phyloP scores from a whole-genome alignment of 2,888 invertebrate genomes.

The Pocota personata region DNA sequence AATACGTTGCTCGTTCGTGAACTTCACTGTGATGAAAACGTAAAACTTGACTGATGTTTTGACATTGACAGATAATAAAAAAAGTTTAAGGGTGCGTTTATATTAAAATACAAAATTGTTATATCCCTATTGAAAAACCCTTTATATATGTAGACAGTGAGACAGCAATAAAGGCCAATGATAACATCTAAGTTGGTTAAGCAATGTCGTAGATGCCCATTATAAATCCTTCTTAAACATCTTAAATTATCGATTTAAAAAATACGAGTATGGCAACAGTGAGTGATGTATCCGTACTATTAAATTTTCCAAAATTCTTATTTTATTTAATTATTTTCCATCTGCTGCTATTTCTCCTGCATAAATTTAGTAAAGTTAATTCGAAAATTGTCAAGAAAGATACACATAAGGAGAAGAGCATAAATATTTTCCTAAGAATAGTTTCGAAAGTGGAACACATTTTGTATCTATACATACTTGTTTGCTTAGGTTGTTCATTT shows the following conservation, averaged over 20 bases:
- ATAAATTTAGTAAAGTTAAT: slow-evolving; percentile 46
- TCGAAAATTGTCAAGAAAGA: slow-evolving; percentile 19
- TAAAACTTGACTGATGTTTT: too few relatives aligned
- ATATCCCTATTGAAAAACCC: too few relatives aligned
- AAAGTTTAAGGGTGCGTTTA: too few relatives aligned
- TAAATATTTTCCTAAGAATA: slow-evolving; percentile 23
- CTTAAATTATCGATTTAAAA: background rate
- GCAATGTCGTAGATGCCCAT: too few relatives aligned
- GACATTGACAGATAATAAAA: too few relatives aligned
- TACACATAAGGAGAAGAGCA: background rate
- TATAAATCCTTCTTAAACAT: background rate
- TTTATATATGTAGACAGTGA: too few relatives aligned
- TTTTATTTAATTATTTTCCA: slow-evolving; percentile 15
- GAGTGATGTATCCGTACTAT: background rate
- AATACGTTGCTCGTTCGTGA: too few relatives aligned
- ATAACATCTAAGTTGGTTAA: too few relatives aligned
- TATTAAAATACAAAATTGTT: too few relatives aligned
- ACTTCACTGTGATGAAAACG: too few relatives aligned
- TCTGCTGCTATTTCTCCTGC: too few relatives aligned
- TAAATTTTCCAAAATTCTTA: slow-evolving; percentile 23
- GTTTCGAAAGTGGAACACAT: slow-evolving; percentile 39
- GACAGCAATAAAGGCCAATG: too few relatives aligned
- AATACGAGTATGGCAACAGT: background rate
- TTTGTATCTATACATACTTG: slow-evolving; percentile 47
- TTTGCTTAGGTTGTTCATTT: slow-evolving; percentile 7